Base-by-base conservation (phyloP, 2,888 invertebrate species). In the Morinoia aosen region DNA sequence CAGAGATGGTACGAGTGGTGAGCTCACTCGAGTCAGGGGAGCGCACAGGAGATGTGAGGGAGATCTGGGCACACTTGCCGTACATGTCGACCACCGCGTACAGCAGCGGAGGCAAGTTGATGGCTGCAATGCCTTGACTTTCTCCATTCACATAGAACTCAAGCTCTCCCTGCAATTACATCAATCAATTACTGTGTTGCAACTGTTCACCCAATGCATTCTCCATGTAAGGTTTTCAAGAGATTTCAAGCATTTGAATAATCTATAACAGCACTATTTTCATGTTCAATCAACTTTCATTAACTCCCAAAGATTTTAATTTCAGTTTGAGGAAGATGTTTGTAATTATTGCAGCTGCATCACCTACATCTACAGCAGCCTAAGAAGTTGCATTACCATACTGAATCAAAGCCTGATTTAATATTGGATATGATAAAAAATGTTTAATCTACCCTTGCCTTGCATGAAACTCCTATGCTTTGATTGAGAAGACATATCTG, bases 141-240 rank as follows among this genome's bases (percentile, higher is more conserved):
- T 98, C 98, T 2, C 99, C 99, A 97, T 99, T 99, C 40, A 99
- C 98, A 97, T 98, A 99, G 97, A 99, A 99, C 97, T 99, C 98
- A 96, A 99, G 97, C 97, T 99, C 98, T 16, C 98, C 98, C 98
- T 98, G 97, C 33, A n/a, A 39, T 57, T 19, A 93, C 11, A 19
- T 7, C 12, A 64, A 12, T 76, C 19, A 33, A 76, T 33, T 97
- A 58, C 0, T n/a, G 11, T 88, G 76, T 90, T 58, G n/a, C 58
- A 95, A 56, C 48, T 40, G 93, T 64, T 39, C 40, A 57, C 76
- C 48, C 48, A 48, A 48, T 5, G 48, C 40, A 19, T 56, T 95
- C 95, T 4, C 95, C 96, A 97, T 97, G 96, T 95, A 96, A 96
- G 96, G 56, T 19, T 96, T 96, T 19, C 96, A 88, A 58, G 25